A percentile compares a stretch with the other conserved stretches of the same genome.
Evolutionary conservation across 2,797 vertebrate species (phyloP).

Genomic region (Allobates femoralis): DNA sequence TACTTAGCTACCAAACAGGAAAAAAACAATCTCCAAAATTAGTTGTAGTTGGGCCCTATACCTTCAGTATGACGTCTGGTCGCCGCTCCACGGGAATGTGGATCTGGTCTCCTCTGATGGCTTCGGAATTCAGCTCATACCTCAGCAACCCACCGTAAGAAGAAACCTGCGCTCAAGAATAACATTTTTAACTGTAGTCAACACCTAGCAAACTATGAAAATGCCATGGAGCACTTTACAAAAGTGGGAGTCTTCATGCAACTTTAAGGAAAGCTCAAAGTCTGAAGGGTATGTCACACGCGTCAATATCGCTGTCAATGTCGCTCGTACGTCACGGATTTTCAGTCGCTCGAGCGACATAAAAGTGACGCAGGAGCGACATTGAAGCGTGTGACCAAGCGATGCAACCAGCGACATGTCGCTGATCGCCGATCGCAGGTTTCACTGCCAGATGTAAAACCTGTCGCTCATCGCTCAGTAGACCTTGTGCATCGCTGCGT

Average conservation of each 20-base stretch:
- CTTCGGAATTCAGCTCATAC: constrained; percentile 87
- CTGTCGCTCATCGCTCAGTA: too few species aligned
- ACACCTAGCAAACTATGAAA: not conserved
- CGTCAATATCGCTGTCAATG: too few species aligned
- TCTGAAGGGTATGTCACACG: too few species aligned
- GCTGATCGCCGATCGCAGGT: too few species aligned
- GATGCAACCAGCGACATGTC: too few species aligned
- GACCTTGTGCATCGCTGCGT: too few species aligned
- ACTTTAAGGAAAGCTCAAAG: not conserved
- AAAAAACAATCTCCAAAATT: not conserved
- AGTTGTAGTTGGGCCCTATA: constrained; percentile 60
- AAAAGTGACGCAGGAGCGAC: too few species aligned
- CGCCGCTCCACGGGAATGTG: constrained; percentile 85
- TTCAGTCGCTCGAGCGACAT: too few species aligned
- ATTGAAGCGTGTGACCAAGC: too few species aligned
- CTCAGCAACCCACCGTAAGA: constrained; percentile 88
- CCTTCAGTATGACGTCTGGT: constrained; percentile 92
- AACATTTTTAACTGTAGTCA: not conserved
- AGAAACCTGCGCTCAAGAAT: constrained; percentile 80
- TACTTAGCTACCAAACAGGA: not conserved
- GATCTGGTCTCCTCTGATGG: constrained; percentile 84
- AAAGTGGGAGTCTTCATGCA: not conserved
- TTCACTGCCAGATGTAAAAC: too few species aligned
- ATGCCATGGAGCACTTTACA: not conserved
- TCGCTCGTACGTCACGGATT: too few species aligned